Base-by-base conservation (phyloP, 2,113 vertebrate genomes). In the Stigmatopora argus region DNA sequence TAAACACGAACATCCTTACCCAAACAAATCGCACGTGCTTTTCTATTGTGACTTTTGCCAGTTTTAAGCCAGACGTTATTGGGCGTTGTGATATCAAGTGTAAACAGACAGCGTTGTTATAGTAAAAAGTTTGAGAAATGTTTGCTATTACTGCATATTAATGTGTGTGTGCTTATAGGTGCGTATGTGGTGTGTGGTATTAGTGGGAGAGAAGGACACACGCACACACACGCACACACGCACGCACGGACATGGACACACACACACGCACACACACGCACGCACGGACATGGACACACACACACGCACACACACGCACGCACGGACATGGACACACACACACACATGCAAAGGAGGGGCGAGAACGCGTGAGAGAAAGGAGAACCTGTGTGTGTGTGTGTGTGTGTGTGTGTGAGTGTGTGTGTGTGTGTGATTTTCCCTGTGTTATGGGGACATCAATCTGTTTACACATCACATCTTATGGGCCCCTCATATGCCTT, bases 311-410 rank as follows among this genome's bases (percentile, higher is more conserved):
- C 26, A 3, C 26, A 31, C 26, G 26, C 26, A 31, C 26, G 3
- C 26, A 31, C 26, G 3, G 2, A 41, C 38, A 41, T 4, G 7
- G 2, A 41, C 38, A 41, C 38, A 41, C 38, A 41, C 9, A 41
- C 6, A 41, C 3, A 2, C 26, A 31, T 31, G 26, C 3, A 31
- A 12, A 55, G 48, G 41, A 63, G 64, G 71, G 68, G 73, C 73
- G 64, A 51, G 78, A 78, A 80, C 78, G 84, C 67, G 79, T 75
- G 85, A 80, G 84, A 84, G 83, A 84, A 74, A 79, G 77, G 59
- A 81, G 74, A 69, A 77, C 73, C 49, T 65, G 64, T 67, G 61
- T 71, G 80, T 79, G 76, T 81, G 64, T 26, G 21, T 14, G n/a
- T n/a, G 49, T 71, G 53, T 11, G 26, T 18, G 26, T 18, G 31